Conservation (phyloP, 92 coral and sea anemone genomes). For the Pocillopora meandrina region DNA sequence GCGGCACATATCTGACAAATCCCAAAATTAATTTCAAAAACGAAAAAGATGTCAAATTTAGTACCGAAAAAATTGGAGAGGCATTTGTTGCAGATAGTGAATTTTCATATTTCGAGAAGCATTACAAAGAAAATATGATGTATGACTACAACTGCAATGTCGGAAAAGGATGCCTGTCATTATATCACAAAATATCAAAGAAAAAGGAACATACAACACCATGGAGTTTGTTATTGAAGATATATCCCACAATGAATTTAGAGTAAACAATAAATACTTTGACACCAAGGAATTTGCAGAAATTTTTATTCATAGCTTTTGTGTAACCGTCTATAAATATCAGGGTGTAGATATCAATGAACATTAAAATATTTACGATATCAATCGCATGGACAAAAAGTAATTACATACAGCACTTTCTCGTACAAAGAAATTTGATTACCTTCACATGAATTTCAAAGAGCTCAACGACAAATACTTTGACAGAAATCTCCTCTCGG, state of each 20-base stretch:
- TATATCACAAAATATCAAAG: slow-evolving; percentile 41
- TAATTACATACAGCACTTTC: slow-evolving; percentile 25
- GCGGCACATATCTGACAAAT: slow-evolving; percentile 32
- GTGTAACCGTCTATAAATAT: slow-evolving; percentile 42
- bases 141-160: neutral
- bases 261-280: slow-evolving; percentile 11
- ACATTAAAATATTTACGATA: slow-evolving; percentile 26
- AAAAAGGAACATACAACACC: slow-evolving; percentile 28
- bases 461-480: slow-evolving; percentile 2
- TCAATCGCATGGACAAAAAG: slow-evolving; percentile 43
- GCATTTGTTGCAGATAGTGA: slow-evolving; percentile 10
- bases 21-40: slow-evolving; percentile 28
- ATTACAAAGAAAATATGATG: slow-evolving; percentile 36
- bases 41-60: slow-evolving; percentile 18
- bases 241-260: slow-evolving; percentile 8
- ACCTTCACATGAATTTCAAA: slow-evolving; percentile 14
- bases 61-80: slow-evolving; percentile 13
- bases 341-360: slow-evolving; percentile 30
- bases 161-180: slow-evolving; percentile 9
- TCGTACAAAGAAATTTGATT: slow-evolving; percentile 28
- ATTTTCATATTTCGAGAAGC: slow-evolving; percentile 42
- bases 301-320: neutral
- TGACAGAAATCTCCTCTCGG: slow-evolving; percentile 11
- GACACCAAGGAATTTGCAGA: neutral
- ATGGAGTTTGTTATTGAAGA: slow-evolving; percentile 40